Base-by-base conservation (phyloP, 2,797 vertebrate species). In the Dromococcyx pavoninus region DNA sequence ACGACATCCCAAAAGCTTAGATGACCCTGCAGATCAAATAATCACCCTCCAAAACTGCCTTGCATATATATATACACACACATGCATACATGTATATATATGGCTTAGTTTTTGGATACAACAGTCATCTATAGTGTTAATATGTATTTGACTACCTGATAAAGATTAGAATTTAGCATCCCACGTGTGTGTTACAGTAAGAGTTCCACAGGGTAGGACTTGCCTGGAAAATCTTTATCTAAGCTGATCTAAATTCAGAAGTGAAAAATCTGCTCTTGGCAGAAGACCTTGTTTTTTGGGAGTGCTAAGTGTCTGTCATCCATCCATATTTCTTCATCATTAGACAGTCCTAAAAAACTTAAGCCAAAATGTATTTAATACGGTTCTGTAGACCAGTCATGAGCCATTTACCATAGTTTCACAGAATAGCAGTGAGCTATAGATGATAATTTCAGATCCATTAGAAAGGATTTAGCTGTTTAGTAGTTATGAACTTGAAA, bases 11-110 rank as follows among this genome's bases (percentile, higher is more conserved):
- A 30, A 70, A 91, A 48, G 56, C 32, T 88, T 76, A n/a, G 51
- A 3, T 27, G 8, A 58, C 17, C 9, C 81, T 65, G 71, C 22
- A 48, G 77, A 25, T 80, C 69, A 30, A 37, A 54, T 11, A 64
- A 13, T 44, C 51, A n/a, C 41, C 5, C 44, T 82, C 21, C 57
- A 71, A 33, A 64, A 35, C 27, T 62, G 30, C 35, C 13, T 88
- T 28, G 13, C 15, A 10, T 16, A 22, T 2, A 6, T 1, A 10
- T 16, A 22, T 2, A 6, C 2, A 54, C 1, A 56, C 6, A 46
- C 5, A n/a, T 35, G 18, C 5, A 43, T 7, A 13, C 9, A 4
- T 2, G 2, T 11, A 13, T 28, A 16, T 13, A 10, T 14, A 9
- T 39, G 11, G 14, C 19, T 64, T n/a, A n/a, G 22, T 19, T 71